Evolutionary conservation across 2,797 vertebrate genomes (phyloP).

Genomic region (Crenichthys baileyi): DNA sequence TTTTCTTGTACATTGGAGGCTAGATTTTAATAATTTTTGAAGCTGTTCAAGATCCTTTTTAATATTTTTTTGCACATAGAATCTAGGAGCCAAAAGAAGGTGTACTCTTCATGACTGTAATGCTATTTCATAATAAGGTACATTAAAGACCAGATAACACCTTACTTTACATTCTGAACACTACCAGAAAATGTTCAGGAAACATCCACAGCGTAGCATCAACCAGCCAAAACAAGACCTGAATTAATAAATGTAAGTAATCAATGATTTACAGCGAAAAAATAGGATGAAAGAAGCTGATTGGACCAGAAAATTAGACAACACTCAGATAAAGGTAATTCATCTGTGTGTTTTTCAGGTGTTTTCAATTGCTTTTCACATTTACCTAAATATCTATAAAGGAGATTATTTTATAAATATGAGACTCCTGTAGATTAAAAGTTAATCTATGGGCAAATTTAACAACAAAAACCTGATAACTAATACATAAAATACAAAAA

Average conservation of each 20-base stretch:
- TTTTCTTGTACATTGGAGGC: neutral
- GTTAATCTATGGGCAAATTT: neutral
- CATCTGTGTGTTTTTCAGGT: neutral
- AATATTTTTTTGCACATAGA: neutral
- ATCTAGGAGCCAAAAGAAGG: neutral
- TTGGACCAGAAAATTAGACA: neutral
- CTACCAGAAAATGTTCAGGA: neutral
- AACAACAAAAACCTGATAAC: neutral
- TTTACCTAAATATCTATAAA: neutral
- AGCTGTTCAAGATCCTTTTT: neutral
- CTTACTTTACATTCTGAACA: no score
- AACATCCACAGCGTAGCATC: neutral
- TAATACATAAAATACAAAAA: neutral
- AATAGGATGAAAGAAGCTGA: neutral
- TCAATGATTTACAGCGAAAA: neutral
- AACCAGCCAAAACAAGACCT: neutral
- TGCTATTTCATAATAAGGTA: neutral
- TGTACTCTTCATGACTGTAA: neutral
- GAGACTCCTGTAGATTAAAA: neutral
- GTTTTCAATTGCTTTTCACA: no score
- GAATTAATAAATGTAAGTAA: neutral
- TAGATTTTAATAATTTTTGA: neutral
- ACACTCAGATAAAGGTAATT: neutral
- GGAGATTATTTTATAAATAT: neutral
- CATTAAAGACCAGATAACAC: neutral